A percentile compares a stretch with the other conserved stretches of the same genome.
Evolutionary conservation across 2,888 invertebrate genomes (phyloP).

Genomic region (Rosalia funebris): DNA sequence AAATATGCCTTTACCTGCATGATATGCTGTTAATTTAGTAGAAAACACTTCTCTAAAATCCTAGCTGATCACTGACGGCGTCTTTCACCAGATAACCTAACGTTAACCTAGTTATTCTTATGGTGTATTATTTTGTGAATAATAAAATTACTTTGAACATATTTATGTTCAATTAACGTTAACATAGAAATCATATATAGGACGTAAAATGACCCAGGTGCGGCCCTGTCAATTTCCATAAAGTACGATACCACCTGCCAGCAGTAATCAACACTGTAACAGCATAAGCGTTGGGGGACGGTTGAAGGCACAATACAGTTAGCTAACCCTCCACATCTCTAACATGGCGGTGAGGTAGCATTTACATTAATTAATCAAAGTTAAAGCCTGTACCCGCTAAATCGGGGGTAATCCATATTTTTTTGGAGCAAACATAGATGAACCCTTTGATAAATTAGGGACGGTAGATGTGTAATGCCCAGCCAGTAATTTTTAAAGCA

Average conservation of each 20-base stretch:
- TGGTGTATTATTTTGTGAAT: too few species aligned
- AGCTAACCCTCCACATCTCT: slow-evolving; percentile 9
- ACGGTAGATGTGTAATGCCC: too few species aligned
- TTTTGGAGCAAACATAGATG: slow-evolving; percentile 2
- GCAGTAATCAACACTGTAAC: slow-evolving; percentile 25
- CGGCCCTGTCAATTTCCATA: slow-evolving; percentile 5
- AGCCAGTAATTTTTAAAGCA: too few species aligned
- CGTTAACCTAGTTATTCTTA: too few species aligned
- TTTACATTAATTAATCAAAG: slow-evolving; percentile 24
- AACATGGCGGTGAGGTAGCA: slow-evolving; percentile 18
- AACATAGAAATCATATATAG: too few species aligned
- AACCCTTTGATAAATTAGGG: not conserved
- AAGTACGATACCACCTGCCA: slow-evolving; percentile 23
- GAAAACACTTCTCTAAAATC: too few species aligned
- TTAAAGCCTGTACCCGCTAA: slow-evolving; percentile 14
- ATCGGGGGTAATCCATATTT: slow-evolving; percentile 21
- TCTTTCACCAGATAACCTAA: too few species aligned
- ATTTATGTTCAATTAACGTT: too few species aligned
- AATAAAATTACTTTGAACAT: too few species aligned
- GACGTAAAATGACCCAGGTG: slow-evolving; percentile 27
- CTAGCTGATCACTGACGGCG: too few species aligned
- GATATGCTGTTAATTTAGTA: too few species aligned
- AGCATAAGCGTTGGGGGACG: not conserved
- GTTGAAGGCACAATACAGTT: not conserved
- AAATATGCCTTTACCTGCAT: too few species aligned